Conservation (phyloP, 2,797 vertebrate species). For the Crotalus adamanteus region DNA sequence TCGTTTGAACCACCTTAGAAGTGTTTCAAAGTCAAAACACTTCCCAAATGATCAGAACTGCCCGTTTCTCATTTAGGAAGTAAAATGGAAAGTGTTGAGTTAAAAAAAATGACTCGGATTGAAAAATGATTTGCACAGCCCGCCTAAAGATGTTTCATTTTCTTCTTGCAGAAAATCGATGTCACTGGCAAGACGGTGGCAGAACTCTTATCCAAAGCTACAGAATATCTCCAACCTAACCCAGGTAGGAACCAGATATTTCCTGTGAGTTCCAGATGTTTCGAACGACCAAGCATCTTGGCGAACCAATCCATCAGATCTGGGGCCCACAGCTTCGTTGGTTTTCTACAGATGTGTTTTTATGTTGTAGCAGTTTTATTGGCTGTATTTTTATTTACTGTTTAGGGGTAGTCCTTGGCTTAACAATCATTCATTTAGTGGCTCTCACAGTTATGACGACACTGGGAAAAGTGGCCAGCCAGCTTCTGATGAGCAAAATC, state of each 20-base stretch:
- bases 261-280: too few species aligned
- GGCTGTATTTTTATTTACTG: background rate
- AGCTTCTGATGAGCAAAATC: background rate
- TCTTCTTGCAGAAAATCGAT: conserved; percentile 86
- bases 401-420: background rate
- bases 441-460: background rate
- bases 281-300: too few species aligned
- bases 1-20: background rate
- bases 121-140: background rate
- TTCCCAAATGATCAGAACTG: background rate
- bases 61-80: background rate
- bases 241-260: conserved; percentile 76
- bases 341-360: background rate
- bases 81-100: background rate
- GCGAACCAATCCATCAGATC: background rate
- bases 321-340: background rate
- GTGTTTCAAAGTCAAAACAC: background rate
- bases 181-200: conserved; percentile 89
- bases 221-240: conserved; percentile 95
- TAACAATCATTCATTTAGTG: background rate
- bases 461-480: background rate
- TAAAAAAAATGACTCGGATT: background rate
- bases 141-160: background rate
- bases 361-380: background rate
- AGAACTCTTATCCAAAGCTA: conserved; percentile 89